Evolutionary conservation across 2,797 vertebrate genomes (phyloP).

Genomic region (Micrastur ruficollis): DNA sequence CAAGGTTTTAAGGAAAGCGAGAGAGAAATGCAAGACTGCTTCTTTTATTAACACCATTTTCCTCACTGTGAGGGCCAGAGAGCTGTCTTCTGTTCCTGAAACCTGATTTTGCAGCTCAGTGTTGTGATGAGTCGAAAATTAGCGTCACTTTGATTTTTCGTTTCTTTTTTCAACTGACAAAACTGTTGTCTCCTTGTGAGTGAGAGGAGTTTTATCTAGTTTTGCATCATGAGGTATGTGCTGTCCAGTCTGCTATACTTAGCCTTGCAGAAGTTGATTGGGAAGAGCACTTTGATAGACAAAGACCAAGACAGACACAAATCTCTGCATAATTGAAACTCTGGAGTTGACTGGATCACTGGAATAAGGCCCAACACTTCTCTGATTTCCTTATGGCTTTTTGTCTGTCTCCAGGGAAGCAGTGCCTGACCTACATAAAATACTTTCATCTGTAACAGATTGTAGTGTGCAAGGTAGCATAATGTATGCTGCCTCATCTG

Average conservation of each 20-base stretch:
- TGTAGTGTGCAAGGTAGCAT: neutral
- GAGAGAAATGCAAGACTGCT: neutral
- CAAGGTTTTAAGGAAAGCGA: neutral
- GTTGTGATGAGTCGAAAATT: neutral
- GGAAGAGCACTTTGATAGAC: neutral
- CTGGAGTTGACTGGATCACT: neutral
- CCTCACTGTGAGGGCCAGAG: neutral
- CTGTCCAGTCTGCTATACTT: neutral
- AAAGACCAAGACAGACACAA: neutral
- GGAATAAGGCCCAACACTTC: neutral
- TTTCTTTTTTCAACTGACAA: neutral
- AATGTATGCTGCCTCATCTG: neutral
- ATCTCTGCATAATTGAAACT: neutral
- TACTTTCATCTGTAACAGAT: neutral
- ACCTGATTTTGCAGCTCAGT: neutral
- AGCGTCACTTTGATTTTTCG: neutral
- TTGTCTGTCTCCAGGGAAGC: neutral
- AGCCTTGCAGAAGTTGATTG: neutral
- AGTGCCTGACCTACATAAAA: constrained; percentile 42
- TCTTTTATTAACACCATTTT: neutral
- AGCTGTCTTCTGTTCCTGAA: neutral
- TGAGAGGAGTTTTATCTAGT: neutral
- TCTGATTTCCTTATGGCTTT: neutral
- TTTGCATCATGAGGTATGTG: neutral
- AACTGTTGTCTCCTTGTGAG: neutral